These are phyloP conservation scores for Lithophane leautieri DNA, from an alignment of 2,888 invertebrate genomes.

Conservation along the genomic window DNA sequence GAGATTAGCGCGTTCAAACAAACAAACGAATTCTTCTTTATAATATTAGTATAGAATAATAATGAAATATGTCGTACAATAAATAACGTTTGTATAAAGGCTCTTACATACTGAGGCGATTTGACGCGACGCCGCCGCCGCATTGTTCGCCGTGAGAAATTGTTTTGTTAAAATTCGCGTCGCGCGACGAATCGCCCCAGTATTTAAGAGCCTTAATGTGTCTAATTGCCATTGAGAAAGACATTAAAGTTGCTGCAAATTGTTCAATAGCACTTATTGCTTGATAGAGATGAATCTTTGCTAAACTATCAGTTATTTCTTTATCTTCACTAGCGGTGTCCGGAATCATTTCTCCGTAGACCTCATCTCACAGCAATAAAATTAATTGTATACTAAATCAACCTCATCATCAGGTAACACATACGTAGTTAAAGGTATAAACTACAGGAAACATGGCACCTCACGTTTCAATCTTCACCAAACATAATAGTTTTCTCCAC, in stretches of 20 bases:
- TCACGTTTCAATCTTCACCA: constrained; percentile 5
- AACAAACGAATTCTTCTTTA: too few species aligned
- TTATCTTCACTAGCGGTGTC: not conserved
- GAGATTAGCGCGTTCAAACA: too few species aligned
- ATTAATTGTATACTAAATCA: not conserved
- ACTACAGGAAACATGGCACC: not conserved
- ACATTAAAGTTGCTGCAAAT: not conserved
- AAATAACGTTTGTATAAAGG: too few species aligned
- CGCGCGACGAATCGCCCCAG: too few species aligned
- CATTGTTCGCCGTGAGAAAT: too few species aligned
- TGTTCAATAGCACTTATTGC: not conserved
- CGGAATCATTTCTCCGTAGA: not conserved
- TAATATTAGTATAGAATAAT: too few species aligned
- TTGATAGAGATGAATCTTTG: not conserved
- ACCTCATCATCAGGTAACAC: not conserved
- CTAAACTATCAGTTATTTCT: not conserved
- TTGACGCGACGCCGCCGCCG: too few species aligned
- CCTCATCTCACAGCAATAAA: not conserved
- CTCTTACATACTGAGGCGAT: too few species aligned
- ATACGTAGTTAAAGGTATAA: not conserved
- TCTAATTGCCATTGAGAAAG: not conserved
- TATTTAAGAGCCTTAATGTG: too few species aligned
- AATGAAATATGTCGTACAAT: too few species aligned
- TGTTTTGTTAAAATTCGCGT: too few species aligned
- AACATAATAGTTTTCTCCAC: constrained; percentile 4